These are phyloP conservation scores for Mormyrops attenuatus DNA, from an alignment of 2,797 vertebrate species.

Conservation along the genomic window DNA sequence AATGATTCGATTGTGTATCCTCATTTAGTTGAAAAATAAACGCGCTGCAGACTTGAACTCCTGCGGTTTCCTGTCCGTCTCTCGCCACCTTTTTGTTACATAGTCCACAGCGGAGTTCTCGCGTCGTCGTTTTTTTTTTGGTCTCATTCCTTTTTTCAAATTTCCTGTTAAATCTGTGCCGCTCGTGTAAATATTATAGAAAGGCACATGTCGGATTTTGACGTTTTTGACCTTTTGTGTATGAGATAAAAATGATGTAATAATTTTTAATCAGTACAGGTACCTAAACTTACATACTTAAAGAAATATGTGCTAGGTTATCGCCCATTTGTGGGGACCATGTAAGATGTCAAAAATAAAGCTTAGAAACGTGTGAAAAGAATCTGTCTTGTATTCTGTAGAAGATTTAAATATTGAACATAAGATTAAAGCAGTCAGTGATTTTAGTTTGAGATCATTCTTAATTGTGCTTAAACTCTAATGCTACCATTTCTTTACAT, in stretches of 20 bases:
- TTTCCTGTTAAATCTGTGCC: not conserved
- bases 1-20: not conserved
- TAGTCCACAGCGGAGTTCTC: not conserved
- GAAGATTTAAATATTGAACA: not conserved
- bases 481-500: not conserved
- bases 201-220: not conserved
- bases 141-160: not conserved
- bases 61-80: not conserved
- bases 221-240: not conserved
- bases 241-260: not conserved
- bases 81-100: not conserved
- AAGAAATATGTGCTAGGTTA: not conserved
- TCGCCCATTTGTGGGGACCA: not conserved
- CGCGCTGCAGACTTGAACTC: not conserved
- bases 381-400: not conserved
- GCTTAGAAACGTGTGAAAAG: not conserved
- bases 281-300: not conserved
- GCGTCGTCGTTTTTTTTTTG: not conserved
- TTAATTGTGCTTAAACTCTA: not conserved
- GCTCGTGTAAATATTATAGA: not conserved
- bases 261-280: not conserved
- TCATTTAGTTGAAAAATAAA: constrained; percentile 6
- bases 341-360: not conserved
- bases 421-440: not conserved
- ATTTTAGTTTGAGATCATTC: not conserved